Conservation (phyloP, 2,888 invertebrate species). For the Lasiommata megera region DNA sequence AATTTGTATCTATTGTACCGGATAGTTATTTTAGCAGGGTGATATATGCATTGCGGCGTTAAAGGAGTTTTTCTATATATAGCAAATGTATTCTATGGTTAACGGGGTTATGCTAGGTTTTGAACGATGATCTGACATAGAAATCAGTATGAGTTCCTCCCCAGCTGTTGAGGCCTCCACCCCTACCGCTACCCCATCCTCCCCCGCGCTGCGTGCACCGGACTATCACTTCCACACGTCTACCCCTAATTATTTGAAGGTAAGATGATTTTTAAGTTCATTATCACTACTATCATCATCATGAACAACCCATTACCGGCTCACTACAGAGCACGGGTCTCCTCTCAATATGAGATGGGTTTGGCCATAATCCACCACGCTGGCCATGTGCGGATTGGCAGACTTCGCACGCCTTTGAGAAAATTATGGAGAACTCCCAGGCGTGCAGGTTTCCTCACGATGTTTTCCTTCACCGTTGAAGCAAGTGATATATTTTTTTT, state of each 20-base stretch:
- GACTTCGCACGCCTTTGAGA: no score
- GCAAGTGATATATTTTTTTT: no score
- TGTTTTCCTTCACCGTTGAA: no score
- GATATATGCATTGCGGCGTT: background rate
- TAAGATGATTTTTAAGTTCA: conserved; percentile 36
- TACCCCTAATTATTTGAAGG: conserved; percentile 65
- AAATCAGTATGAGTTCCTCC: conserved; percentile 71
- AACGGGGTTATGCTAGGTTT: background rate
- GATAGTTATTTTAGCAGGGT: background rate
- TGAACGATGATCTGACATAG: conserved; percentile 69
- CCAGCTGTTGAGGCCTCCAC: conserved; percentile 74
- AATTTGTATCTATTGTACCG: background rate
- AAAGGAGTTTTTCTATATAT: background rate
- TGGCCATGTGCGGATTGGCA: no score
- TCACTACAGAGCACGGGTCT: no score
- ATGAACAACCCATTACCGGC: no score
- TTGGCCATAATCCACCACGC: no score
- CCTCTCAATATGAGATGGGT: no score
- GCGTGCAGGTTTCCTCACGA: no score
- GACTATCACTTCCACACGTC: conserved; percentile 67
- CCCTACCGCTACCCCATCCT: conserved; percentile 66
- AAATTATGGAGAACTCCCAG: no score
- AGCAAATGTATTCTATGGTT: background rate
- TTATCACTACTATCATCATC: background rate
- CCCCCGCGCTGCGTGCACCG: conserved; percentile 55